Conservation (phyloP, 2,113 vertebrate genomes). For the Narcine bancroftii region DNA sequence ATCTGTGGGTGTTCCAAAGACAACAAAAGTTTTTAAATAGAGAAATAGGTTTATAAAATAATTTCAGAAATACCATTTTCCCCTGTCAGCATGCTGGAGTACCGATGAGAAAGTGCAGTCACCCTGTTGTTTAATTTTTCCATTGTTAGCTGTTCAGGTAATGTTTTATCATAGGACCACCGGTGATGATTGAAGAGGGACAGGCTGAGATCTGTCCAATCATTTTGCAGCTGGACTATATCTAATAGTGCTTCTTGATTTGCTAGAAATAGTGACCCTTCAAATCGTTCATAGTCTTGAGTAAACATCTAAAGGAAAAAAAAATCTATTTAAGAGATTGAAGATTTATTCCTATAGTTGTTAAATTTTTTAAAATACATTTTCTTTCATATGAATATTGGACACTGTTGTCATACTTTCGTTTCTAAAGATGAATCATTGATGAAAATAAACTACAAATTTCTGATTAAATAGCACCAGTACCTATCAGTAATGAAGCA, state of each 20-base stretch:
- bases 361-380: not conserved
- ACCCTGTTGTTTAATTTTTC: constrained; percentile 48
- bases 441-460: not conserved
- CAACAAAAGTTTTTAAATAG: not conserved
- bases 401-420: not conserved
- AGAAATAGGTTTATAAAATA: not conserved
- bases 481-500: not conserved
- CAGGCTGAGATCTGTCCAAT: constrained; percentile 57
- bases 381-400: not conserved
- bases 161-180: constrained; percentile 46
- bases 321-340: not conserved
- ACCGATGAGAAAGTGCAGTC: constrained; percentile 51
- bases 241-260: constrained; percentile 55
- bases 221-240: constrained; percentile 51
- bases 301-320: constrained; percentile 50
- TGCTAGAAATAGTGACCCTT: constrained; percentile 53
- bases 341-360: not conserved
- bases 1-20: not conserved
- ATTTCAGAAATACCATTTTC: constrained; percentile 54
- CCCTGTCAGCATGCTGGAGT: constrained; percentile 53
- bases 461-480: not conserved
- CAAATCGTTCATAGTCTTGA: constrained; percentile 51
- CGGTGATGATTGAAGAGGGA: constrained; percentile 60
- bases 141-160: constrained; percentile 46
- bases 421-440: not conserved